Percentiles rank a stretch among this genome's conserved stretches.
phyloP scores from a whole-genome alignment of 2,113 vertebrate species.

The Caranx ignobilis region DNA sequence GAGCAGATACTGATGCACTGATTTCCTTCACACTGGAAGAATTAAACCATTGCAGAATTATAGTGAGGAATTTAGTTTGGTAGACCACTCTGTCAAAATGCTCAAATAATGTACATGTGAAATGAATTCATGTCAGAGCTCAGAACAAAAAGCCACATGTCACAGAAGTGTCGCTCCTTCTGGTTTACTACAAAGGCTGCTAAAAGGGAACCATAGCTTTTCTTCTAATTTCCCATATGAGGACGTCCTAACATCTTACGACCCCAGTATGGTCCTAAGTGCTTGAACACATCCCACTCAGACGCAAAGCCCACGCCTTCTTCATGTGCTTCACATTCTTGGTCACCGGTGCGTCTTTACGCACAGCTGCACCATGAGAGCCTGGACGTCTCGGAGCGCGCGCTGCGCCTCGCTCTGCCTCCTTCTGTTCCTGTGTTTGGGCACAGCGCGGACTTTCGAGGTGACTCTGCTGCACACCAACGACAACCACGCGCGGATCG shows the following conservation, averaged over 20 bases:
- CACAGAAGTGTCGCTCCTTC: no score
- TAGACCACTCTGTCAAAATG: no score
- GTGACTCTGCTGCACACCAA: conserved; percentile 92
- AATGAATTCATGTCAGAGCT: no score
- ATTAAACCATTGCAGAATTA: no score
- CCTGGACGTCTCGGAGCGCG: background rate
- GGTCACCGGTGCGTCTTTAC: conserved; percentile 25
- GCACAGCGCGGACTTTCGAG: conserved; percentile 70
- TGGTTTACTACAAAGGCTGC: no score
- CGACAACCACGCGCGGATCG: conserved; percentile 90
- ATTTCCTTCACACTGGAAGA: no score
- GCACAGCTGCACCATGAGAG: conserved; percentile 41
- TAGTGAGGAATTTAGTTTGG: no score
- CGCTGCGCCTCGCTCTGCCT: background rate
- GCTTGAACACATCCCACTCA: background rate
- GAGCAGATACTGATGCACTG: no score
- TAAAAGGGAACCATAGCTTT: no score
- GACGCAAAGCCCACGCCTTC: background rate
- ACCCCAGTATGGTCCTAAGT: background rate
- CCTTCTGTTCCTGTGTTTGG: conserved; percentile 23
- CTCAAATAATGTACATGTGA: no score
- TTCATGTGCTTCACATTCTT: background rate
- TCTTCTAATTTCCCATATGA: background rate
- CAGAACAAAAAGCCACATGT: no score
- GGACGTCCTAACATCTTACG: background rate